Base-by-base conservation (phyloP, 1,140 invertebrate species). In the Tenebrio molitor region DNA sequence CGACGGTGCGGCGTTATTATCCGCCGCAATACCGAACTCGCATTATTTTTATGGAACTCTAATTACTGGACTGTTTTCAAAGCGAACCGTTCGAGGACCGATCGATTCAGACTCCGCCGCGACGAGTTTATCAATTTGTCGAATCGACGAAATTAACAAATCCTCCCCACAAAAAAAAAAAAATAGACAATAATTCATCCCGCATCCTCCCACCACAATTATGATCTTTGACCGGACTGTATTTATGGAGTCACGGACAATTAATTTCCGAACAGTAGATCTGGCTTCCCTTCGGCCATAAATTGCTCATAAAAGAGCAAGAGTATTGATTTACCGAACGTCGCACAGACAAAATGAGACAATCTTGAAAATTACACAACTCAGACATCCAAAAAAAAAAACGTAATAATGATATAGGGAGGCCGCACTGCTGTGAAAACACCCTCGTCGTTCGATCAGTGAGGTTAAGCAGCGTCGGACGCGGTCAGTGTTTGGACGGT, bases 241-340 rank as follows among this genome's bases (percentile, higher is more conserved):
- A 50, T 50, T 50, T 50, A 50, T 21, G 15, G 17, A 50, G 44
- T 50, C 19, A 50, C 44, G 44, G 44, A 21, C 44, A 50, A 50
- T 50, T 50, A 50, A 50, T 50, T 50, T 50, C 44, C 44, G 44
- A 50, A 50, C 44, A 50, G 44, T 50, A 50, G 44, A 50, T 50
- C 14, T 50, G 44, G 44, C 44, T 50, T 50, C 44, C 44, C 44
- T 44, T 21, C 7, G 44, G 19, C 19, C 44, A 50, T 50, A 50
- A 50, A 50, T 50, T 50, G 44, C 44, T 50, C 44, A 50, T 50
- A 50, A 50, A 50, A 50, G 44, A 50, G 6, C 44, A 50, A 7
- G 17, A 50, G 6, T 50, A 50, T 50, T 50, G 44, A 50, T 50
- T 50, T 50, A n/a, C n/a, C n/a, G n/a, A n/a, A 50, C 7, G 10